phyloP scores from a whole-genome alignment of 2,797 vertebrate genomes.

The Eulemur rubriventer region DNA sequence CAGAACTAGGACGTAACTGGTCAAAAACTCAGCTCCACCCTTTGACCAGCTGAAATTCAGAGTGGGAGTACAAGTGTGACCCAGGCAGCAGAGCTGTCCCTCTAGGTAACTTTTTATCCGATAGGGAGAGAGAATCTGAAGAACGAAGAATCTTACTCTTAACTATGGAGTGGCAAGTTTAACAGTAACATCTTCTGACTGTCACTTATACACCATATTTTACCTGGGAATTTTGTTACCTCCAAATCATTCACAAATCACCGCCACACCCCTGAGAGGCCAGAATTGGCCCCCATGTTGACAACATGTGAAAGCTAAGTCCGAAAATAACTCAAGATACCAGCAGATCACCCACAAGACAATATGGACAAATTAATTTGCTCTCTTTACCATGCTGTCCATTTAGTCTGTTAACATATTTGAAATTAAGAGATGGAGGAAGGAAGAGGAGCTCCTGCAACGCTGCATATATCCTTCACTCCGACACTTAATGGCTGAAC shows the following conservation, averaged over 20 bases:
- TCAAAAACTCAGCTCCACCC: conserved; percentile 63
- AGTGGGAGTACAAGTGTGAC: conserved; percentile 45
- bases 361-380: not conserved
- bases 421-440: not conserved
- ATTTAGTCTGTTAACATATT: not conserved
- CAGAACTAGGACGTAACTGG: conserved; percentile 58
- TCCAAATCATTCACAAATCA: not conserved
- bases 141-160: conserved; percentile 20
- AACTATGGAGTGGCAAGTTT: conserved; percentile 9
- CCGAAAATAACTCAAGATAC: not conserved
- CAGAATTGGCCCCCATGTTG: not conserved
- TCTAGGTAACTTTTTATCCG: not conserved
- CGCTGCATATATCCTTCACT: not conserved
- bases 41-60: conserved; percentile 53
- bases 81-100: conserved; percentile 48
- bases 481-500: not conserved
- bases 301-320: not conserved
- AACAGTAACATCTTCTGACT: not conserved
- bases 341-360: not conserved
- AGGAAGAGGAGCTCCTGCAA: not conserved
- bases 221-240: not conserved
- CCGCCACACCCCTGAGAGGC: not conserved
- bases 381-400: not conserved
- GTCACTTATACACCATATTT: not conserved
- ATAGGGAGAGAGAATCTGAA: not conserved